Conservation (phyloP, 2,888 invertebrate species). For the Heliconius charithonia region DNA sequence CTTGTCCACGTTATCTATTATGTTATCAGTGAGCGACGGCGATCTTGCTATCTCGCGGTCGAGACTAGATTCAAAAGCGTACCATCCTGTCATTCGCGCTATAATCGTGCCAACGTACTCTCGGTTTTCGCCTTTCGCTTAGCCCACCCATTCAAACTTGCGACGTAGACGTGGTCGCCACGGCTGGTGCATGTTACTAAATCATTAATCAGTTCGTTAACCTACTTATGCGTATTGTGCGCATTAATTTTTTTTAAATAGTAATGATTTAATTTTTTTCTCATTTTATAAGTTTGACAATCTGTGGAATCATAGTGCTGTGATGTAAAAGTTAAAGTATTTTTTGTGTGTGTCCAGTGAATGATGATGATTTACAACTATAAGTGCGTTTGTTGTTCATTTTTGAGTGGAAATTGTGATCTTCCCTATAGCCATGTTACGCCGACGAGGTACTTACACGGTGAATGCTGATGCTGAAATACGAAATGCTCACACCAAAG, state of each 20-base stretch:
- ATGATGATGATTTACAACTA: constrained; percentile 43
- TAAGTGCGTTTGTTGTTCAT: constrained; percentile 34
- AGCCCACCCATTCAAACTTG: constrained; percentile 62
- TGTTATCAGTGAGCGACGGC: constrained; percentile 73
- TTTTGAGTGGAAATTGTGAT: constrained; percentile 49
- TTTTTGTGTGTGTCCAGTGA: constrained; percentile 31
- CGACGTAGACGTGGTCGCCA: constrained; percentile 58
- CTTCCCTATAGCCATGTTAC: constrained; percentile 65
- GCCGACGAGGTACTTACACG: constrained; percentile 76
- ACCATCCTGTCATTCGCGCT: constrained; percentile 75
- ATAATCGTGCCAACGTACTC: constrained; percentile 76
- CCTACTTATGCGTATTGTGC: constrained; percentile 65
- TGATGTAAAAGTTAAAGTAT: constrained; percentile 25
- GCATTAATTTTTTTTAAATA: constrained; percentile 52
- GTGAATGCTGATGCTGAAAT: constrained; percentile 70
- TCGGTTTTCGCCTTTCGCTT: constrained; percentile 79
- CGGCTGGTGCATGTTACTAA: constrained; percentile 72
- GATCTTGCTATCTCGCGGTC: constrained; percentile 76
- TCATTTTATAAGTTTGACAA: constrained; percentile 51
- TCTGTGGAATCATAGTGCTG: constrained; percentile 44
- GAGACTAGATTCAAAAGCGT: constrained; percentile 61
- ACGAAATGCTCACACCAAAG: constrained; percentile 59
- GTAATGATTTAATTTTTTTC: constrained; percentile 34
- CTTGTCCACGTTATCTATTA: constrained; percentile 62
- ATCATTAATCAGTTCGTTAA: constrained; percentile 68